Evolutionary conservation across 1,140 invertebrate species (phyloP), one percentile per base, ranked within the genome.

Genomic region (Halyomorpha halys): DNA sequence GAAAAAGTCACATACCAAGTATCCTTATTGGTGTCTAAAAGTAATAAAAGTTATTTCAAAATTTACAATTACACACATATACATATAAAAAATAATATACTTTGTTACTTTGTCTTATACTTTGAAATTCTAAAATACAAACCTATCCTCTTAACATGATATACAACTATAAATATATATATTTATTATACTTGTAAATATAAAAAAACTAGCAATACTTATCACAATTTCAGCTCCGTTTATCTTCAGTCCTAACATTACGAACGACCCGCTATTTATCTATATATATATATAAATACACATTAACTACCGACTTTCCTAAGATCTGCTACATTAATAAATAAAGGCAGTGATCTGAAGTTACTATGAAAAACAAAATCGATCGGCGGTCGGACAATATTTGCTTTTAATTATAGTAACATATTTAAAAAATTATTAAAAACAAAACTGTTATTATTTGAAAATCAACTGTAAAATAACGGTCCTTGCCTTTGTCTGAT

Each of bases 171-270:
- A 56, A 16, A 56, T 23, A 56, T 56, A 56, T 56, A 56, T 56
- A 56, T 56, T 56, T 23, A 56, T 23, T 23, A 23, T 56, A 39
- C 34, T 39, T 13, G 34, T 39, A 39, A 39, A 39, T 39, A 39
- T 39, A 39, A 56, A 62, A 62, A 62, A 44, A 62, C 61, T 62
- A 62, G 61, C 61, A 62, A 47, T 62, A 45, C 61, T 62, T 62
- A 62, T 62, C 61, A 62, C 61, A 62, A 11, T 62, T 49, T 44
- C 34, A 15, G 16, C 53, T 56, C 53, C 23, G 9, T 25, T 30
- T 23, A 25, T 23, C 14, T 23, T 56, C 53, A 56, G 53, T 56
- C 53, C 53, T 23, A 39, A 39, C 34, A 11, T 39, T 39, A 39
- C 11, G 6, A 39, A 39, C 34, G 19, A 56, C 18, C 53, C 23